These are phyloP conservation scores for Oxycera nigricornis DNA, from an alignment of 2,888 invertebrate genomes.

Conservation along the genomic window DNA sequence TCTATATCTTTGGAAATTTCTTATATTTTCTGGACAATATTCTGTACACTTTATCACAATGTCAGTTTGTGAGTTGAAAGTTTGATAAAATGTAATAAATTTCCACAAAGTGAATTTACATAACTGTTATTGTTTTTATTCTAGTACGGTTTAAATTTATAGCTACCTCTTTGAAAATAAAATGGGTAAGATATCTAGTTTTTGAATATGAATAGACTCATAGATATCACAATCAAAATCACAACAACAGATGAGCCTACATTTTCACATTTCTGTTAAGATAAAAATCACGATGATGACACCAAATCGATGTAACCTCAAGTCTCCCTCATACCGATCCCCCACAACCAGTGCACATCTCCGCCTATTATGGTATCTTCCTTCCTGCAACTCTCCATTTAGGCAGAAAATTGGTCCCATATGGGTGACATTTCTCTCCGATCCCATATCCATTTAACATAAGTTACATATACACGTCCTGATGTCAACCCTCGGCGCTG, in stretches of 20 bases:
- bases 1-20: too few relatives aligned
- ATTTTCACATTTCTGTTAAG: constrained; percentile 21
- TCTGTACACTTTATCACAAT: too few relatives aligned
- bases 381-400: constrained; percentile 37
- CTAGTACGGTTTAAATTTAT: too few relatives aligned
- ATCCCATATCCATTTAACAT: constrained; percentile 25
- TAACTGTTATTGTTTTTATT: too few relatives aligned
- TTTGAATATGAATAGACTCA: too few relatives aligned
- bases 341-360: not conserved
- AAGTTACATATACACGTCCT: constrained; percentile 20
- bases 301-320: constrained; percentile 30
- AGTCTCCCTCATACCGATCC: not conserved
- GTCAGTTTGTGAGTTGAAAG: too few relatives aligned
- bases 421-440: constrained; percentile 46
- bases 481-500: not conserved
- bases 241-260: constrained; percentile 28
- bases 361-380: not conserved
- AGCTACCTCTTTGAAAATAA: too few relatives aligned
- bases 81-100: too few relatives aligned
- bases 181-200: too few relatives aligned
- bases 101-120: too few relatives aligned
- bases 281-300: constrained; percentile 39
- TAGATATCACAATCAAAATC: too few relatives aligned
- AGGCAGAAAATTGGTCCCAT: constrained; percentile 48
- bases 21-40: too few relatives aligned